Evolutionary conservation across 1,140 invertebrate species (phyloP).

Genomic region (Lamellibrachia luymesi): DNA sequence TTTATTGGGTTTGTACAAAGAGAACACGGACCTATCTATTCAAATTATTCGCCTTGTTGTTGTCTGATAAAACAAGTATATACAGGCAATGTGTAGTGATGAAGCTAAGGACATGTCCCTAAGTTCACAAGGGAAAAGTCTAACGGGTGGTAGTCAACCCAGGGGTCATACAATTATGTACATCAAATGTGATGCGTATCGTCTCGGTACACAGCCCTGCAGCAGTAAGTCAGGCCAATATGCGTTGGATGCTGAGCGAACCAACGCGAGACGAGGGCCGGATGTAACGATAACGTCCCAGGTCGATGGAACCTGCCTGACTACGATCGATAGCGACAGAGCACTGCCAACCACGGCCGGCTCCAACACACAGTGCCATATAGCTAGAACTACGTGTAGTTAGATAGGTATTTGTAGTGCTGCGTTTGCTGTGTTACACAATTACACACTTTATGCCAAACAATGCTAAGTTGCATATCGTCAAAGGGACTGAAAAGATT

Average conservation of each 20-base stretch:
- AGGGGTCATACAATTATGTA: not conserved
- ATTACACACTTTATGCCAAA: no score
- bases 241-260: not conserved
- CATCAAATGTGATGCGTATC: conserved; percentile 4
- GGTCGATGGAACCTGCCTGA: not conserved
- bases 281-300: not conserved
- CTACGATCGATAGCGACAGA: not conserved
- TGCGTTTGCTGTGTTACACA: no score
- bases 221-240: not conserved
- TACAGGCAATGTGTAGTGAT: not conserved
- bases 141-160: not conserved
- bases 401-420: no score
- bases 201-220: not conserved
- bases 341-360: not conserved
- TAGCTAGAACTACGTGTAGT: no score
- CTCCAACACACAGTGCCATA: no score
- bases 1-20: not conserved
- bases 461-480: no score
- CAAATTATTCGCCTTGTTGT: not conserved
- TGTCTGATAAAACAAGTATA: not conserved
- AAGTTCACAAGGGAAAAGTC: not conserved
- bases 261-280: not conserved
- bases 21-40: not conserved
- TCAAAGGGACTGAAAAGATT: no score
- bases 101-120: not conserved